Base-by-base conservation (phyloP, 2,113 vertebrate genomes). In the Isichthys henryi region DNA sequence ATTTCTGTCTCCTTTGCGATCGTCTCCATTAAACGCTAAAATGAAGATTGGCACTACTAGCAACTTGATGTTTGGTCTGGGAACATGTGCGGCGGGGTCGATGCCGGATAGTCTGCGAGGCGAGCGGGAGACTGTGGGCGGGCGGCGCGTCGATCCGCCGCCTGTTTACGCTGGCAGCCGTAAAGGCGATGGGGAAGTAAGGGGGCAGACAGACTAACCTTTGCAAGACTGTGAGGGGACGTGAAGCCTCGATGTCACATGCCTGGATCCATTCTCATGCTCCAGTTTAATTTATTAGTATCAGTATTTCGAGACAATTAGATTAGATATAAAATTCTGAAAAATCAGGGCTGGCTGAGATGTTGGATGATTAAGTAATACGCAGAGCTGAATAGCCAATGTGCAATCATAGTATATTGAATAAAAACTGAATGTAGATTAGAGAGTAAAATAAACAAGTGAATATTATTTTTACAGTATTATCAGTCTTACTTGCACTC, bases 151-250 rank as follows among this genome's bases (percentile, higher is more conserved):
- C n/a, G 31, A 19, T n/a, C 48, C 10, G n/a, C 66, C 27, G 56
- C 62, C 45, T 86, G 82, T 70, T 86, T 89, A 43, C 66, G 17
- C 58, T 86, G 89, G 83, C 89, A 19, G 86, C 23, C 3, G 31
- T 21, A n/a, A 46, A 31, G 80, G 53, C 53, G 23, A 45, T 35
- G 49, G 17, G 21, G 49, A 66, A 43, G 35, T 8, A 62, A 23
- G 39, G 3, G 86, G 27, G 27, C 56, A 88, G 56, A 11, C 53
- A 23, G 19, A 46, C 86, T 19, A 39, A 80, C 74, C 74, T 80
- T 15, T 62, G 52, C 85, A 52, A 19, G 21, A 85, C 45, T n/a
- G 48, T 10, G 11, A 52, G 85, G 49, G 19, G 45, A 31, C 23
- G 15, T 8, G 49, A 31, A 86, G 27, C 9, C 11, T 27, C 27